Evolutionary conservation across 2,113 vertebrate genomes (phyloP), one percentile per base, ranked within the genome.

Genomic region (Tragelaphus buxtoni): DNA sequence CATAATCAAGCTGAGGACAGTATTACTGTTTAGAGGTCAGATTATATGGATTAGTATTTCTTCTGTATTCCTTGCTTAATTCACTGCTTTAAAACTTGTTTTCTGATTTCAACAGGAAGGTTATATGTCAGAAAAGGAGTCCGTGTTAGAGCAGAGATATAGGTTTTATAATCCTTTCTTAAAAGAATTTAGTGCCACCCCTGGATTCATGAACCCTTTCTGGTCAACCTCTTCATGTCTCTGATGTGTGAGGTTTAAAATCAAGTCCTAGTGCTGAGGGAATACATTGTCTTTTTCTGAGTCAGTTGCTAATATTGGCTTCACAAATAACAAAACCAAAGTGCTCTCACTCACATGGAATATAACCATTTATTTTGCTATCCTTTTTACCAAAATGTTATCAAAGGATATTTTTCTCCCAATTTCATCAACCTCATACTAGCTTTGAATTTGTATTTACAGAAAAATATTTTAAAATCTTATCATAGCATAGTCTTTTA

Each of bases 61-160:
- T 91, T 51, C 55, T 80, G 1, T 86, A 90, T 55, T 22, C 18
- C 30, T 61, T 80, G 45, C 4, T 87, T 93, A 56, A 83, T 92
- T 74, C 18, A 63, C 3, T 86, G 12, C n/a, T 79, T 93, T 88
- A 76, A 93, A 80, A 30, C 77, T 28, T 80, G 4, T 83, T 63
- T 91, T 42, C 4, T 35, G 2, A 12, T 30, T 95, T 90, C 58
- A 1, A 6, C 49, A 55, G 42, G 3, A 81, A 94, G 24, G 1
- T 4, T 42, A 14, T 17, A 22, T 61, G 1, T 14, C 7, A 16
- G 7, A 87, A 6, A 53, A 88, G 4, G 32, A 45, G 9, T 77
- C 51, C 39, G 3, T 26, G 24, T 28, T 56, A 7, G 30, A 83
- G 9, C 22, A 65, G 6, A 10, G 2, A 6, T 81, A 3, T 7